phyloP scores from a whole-genome alignment of 2,797 vertebrate species.

The Catamblyrhynchus diadema region DNA sequence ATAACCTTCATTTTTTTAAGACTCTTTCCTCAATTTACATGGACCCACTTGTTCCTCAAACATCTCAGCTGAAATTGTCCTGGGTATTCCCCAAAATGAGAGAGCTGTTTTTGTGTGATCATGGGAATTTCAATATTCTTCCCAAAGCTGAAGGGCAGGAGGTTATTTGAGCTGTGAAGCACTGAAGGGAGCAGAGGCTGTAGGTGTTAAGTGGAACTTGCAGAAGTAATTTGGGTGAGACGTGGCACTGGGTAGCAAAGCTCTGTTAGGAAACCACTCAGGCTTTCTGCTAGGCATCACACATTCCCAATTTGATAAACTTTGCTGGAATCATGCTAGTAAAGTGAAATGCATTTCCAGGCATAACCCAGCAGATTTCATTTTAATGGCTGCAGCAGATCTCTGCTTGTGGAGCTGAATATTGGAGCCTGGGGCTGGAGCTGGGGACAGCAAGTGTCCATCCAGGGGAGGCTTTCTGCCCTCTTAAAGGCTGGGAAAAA shows the following conservation, averaged over 20 bases:
- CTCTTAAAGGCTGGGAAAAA: neutral
- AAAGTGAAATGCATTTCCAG: neutral
- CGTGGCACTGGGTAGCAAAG: neutral
- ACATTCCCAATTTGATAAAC: neutral
- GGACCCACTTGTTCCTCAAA: neutral
- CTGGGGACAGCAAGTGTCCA: neutral
- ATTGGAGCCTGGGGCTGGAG: neutral
- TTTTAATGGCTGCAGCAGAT: neutral
- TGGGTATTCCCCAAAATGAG: neutral
- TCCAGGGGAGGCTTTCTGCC: neutral
- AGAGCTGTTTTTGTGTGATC: neutral
- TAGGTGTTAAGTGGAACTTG: neutral
- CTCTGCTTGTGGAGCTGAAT: neutral
- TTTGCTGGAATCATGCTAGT: neutral
- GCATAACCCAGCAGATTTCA: neutral
- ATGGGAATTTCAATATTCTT: neutral
- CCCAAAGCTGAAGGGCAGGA: neutral
- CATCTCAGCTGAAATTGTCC: neutral
- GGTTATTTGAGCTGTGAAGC: neutral
- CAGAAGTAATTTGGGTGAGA: neutral
- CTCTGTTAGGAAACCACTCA: neutral
- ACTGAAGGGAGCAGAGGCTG: rapidly evolving
- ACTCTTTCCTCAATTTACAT: neutral
- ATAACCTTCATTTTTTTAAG: neutral
- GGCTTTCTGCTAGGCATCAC: neutral